Conservation (phyloP, 2,888 invertebrate genomes). For the Watsonalla binaria region DNA sequence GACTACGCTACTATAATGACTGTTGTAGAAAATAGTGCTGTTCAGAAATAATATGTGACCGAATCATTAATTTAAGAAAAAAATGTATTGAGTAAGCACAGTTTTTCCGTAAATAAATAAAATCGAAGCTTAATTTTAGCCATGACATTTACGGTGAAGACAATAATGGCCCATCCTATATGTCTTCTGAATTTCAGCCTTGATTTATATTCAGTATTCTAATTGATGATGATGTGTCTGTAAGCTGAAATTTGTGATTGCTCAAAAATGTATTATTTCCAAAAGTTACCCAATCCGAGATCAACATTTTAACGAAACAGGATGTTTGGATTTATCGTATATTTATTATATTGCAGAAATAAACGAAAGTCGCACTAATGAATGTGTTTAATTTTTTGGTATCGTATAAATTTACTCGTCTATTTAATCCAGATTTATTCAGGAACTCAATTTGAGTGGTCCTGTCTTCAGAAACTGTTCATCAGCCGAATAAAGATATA, state of each 20-base stretch:
- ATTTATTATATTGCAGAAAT: constrained; percentile 59
- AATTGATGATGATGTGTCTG: constrained; percentile 22
- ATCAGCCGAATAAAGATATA: too few relatives aligned
- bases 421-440: too few relatives aligned
- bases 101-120: too few relatives aligned
- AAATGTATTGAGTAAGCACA: constrained; percentile 32
- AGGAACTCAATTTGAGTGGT: too few relatives aligned
- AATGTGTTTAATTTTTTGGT: constrained; percentile 42
- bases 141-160: too few relatives aligned
- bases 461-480: too few relatives aligned
- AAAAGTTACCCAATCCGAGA: constrained; percentile 56
- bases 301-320: constrained; percentile 39
- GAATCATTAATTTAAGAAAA: too few relatives aligned
- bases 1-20: background rate
- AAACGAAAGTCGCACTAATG: constrained; percentile 61
- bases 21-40: background rate
- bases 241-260: constrained; percentile 42
- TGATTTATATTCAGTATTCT: constrained; percentile 14
- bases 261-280: constrained; percentile 48
- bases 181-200: background rate
- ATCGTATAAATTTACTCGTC: too few relatives aligned
- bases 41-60: too few relatives aligned
- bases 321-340: constrained; percentile 57
- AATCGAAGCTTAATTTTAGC: background rate
- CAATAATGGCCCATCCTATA: background rate